Percentiles rank a stretch among this genome's conserved stretches.
These are phyloP conservation scores for Ploceus nigricollis DNA, from an alignment of 2,113 vertebrate species.

Conservation along the genomic window DNA sequence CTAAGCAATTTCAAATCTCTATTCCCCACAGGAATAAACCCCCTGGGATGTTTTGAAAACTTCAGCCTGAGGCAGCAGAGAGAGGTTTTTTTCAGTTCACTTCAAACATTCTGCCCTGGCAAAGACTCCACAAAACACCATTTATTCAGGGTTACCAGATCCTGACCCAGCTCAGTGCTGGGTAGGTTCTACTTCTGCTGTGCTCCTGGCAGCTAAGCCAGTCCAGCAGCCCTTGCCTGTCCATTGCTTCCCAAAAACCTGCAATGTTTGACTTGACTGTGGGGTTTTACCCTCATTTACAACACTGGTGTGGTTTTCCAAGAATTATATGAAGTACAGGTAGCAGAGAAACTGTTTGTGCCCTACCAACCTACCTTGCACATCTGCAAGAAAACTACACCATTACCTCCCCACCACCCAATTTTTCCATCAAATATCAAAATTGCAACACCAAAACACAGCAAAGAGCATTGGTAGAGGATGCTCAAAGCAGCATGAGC, in stretches of 20 bases:
- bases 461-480: neutral
- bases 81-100: neutral
- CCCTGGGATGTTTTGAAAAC: neutral
- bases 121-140: neutral
- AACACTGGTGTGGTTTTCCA: neutral
- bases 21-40: neutral
- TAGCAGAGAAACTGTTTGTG: neutral
- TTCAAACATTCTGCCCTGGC: neutral
- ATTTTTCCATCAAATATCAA: neutral
- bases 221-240: neutral
- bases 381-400: neutral
- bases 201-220: neutral
- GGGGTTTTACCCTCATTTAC: neutral
- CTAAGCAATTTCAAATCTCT: neutral
- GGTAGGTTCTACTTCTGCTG: neutral
- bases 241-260: neutral
- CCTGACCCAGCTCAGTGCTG: neutral
- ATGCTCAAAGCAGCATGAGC: fast-evolving
- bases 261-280: fast-evolving
- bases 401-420: fast-evolving
- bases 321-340: neutral
- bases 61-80: neutral
- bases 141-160: neutral
- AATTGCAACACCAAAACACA: fast-evolving
- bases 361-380: neutral